Base-by-base conservation (phyloP, 2,797 vertebrate species). In the Hemibagrus guttatus region DNA sequence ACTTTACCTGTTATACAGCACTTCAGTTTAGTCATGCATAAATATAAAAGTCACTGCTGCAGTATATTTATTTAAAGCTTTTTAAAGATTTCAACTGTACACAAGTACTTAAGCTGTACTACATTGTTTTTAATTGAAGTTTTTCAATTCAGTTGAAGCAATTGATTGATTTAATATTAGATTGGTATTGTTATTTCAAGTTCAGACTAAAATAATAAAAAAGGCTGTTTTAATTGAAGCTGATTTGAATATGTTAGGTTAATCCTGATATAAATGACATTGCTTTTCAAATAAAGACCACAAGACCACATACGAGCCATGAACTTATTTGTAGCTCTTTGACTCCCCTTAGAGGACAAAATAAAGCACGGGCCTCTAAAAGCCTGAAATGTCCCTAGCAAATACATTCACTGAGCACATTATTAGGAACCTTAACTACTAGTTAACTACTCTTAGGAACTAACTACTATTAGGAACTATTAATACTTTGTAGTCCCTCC, bases 31-130 rank as follows among this genome's bases (percentile, higher is more conserved):
- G 54, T 78, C 75, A 68, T 83, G 56, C 17, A 16, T 49, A 61
- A 28, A 80, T 76, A 54, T 69, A 46, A 69, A 75, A 46, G 23
- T 75, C n/a, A 74, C 23, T 86, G 54, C 35, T 84, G 63, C 71
- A 52, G 31, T 56, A 78, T 86, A 86, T 90, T 88, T 86, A 86
- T 89, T 88, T 59, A 72, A 58, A 54, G 19, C 59, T 74, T 64
- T 87, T 83, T 74, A 46, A 49, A 13, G 8, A 61, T 26, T 71
- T 56, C 4, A 79, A n/a, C 42, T 42, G 52, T 54, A 54, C 13
- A 58, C 35, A 46, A 86, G 64, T 59, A 76, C 49, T 72, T 72
- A 63, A 61, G 35, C n/a, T 56, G 28, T 85, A 52, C 26, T 31
- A 21, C 64, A 85, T 68, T 85, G 61, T 76, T 59, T 49, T 49